A percentile compares a stretch with the other conserved stretches of the same genome.
phyloP scores from a whole-genome alignment of 2,888 invertebrate genomes.

The Rhagophthalmus giganteus region DNA sequence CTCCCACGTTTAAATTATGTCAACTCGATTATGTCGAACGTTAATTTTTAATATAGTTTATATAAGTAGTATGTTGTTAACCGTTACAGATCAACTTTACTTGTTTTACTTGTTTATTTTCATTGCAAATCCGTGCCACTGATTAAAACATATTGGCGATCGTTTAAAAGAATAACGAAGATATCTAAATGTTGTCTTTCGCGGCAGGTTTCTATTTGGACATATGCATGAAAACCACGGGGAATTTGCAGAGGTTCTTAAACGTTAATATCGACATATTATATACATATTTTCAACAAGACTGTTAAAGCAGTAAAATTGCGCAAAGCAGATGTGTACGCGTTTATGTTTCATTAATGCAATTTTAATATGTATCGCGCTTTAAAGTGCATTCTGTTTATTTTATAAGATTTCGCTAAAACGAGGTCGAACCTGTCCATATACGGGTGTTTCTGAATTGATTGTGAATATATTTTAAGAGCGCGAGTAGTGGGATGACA shows the following conservation, averaged over 20 bases:
- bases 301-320: too few species aligned
- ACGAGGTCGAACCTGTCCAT: too few species aligned
- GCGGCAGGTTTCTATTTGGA: not conserved
- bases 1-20: conserved; percentile 24
- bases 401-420: too few species aligned
- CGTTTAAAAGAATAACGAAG: not conserved
- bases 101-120: not conserved
- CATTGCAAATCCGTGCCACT: not conserved
- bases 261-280: too few species aligned
- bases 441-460: too few species aligned
- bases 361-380: too few species aligned
- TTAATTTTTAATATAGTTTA: conserved; percentile 9
- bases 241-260: not conserved
- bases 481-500: too few species aligned
- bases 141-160: not conserved
- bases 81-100: not conserved
- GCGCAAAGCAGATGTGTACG: too few species aligned
- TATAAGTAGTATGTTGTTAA: not conserved
- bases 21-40: conserved; percentile 19
- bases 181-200: not conserved
- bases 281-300: too few species aligned
- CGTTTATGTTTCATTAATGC: too few species aligned
- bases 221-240: not conserved
- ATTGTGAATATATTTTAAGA: too few species aligned
- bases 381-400: too few species aligned